Conservation (phyloP, 2,888 invertebrate genomes). For the Cantharis lateralis region DNA sequence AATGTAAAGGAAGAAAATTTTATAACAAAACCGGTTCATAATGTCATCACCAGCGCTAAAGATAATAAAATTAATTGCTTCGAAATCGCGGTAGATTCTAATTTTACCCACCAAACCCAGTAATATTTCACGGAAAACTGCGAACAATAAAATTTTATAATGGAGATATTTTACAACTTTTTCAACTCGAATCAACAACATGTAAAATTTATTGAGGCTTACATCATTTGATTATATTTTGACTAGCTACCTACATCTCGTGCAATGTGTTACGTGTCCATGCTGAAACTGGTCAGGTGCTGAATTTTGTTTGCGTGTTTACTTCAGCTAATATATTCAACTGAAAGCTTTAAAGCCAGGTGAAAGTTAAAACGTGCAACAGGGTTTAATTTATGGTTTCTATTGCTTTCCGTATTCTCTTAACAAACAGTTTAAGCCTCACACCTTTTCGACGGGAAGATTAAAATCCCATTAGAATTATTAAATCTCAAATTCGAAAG, state of each 20-base stretch:
- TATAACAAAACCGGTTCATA: background rate
- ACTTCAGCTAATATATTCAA: slow-evolving; percentile 8
- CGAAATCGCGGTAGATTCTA: background rate
- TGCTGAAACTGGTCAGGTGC: slow-evolving; percentile 16
- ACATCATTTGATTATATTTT: slow-evolving; percentile 12
- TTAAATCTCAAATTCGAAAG: background rate
- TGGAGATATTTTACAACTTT: background rate
- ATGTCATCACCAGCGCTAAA: background rate
- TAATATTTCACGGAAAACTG: background rate
- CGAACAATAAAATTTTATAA: background rate
- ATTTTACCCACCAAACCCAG: background rate
- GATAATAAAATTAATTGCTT: background rate
- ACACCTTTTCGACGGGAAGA: background rate
- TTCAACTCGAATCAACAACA: background rate
- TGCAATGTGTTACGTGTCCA: slow-evolving; percentile 15
- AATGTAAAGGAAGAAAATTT: slow-evolving; percentile 4
- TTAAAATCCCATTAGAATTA: background rate
- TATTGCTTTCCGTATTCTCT: background rate
- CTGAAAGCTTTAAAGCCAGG: slow-evolving; percentile 3
- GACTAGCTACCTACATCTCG: slow-evolving; percentile 5
- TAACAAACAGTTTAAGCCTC: background rate
- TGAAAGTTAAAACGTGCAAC: slow-evolving; percentile 15
- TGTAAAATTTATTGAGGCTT: slow-evolving; percentile 3
- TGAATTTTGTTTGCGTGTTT: slow-evolving; percentile 17
- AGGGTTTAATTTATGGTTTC: background rate